Evolutionary conservation across 2,797 vertebrate species (phyloP).

Genomic region (Crax fasciolata): DNA sequence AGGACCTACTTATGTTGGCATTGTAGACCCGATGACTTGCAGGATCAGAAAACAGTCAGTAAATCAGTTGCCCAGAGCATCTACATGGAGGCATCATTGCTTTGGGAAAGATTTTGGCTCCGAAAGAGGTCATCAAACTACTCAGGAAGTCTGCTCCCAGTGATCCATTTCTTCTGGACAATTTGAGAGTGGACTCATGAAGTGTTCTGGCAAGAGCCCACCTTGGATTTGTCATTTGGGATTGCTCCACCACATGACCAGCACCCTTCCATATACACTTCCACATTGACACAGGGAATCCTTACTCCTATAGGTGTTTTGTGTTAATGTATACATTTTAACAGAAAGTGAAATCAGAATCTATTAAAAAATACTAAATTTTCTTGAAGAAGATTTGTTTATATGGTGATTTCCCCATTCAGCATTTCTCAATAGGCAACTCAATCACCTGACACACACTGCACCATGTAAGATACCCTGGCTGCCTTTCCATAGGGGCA

Average conservation of each 20-base stretch:
- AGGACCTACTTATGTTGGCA: fast-evolving
- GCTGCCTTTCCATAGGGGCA: not conserved
- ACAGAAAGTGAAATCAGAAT: not conserved
- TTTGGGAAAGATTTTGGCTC: not conserved
- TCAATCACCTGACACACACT: not conserved
- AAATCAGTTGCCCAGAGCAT: not conserved
- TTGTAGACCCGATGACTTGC: not conserved
- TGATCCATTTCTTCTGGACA: not conserved
- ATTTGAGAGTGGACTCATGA: not conserved
- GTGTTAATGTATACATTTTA: not conserved
- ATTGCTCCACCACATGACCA: not conserved
- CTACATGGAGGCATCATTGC: not conserved
- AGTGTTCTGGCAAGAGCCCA: not conserved
- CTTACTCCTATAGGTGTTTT: not conserved
- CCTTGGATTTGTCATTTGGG: fast-evolving
- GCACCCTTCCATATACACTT: not conserved
- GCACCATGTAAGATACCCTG: not conserved
- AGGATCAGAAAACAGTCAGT: not conserved
- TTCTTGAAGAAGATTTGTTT: not conserved
- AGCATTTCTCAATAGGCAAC: not conserved
- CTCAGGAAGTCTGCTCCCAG: not conserved
- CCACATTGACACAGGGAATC: not conserved
- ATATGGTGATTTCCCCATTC: not conserved
- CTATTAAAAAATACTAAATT: not conserved
- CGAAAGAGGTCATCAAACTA: not conserved